phyloP scores from a whole-genome alignment of 2,113 vertebrate genomes.

The Ceyx cyanopectus region DNA sequence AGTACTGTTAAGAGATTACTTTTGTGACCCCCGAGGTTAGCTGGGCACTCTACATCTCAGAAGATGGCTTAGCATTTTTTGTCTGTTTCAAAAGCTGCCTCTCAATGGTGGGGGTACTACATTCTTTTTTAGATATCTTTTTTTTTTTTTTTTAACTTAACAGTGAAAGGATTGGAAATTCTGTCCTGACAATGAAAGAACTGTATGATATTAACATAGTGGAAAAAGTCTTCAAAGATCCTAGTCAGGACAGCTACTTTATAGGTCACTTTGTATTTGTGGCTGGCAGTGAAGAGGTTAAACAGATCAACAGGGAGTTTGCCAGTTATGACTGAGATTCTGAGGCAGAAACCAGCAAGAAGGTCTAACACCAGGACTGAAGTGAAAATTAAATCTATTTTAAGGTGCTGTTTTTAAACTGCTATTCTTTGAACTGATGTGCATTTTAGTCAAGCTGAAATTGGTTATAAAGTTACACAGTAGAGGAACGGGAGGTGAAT shows the following conservation, averaged over 20 bases:
- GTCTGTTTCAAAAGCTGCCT: background rate
- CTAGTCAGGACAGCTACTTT: background rate
- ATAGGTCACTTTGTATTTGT: background rate
- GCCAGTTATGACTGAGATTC: background rate
- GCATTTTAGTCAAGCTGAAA: constrained; percentile 5
- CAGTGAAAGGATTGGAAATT: background rate
- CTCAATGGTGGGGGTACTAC: background rate
- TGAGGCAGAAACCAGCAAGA: constrained; percentile 2
- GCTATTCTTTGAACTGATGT: constrained; percentile 2
- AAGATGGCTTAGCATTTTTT: background rate
- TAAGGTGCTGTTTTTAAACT: constrained; percentile 39
- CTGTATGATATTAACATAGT: background rate
- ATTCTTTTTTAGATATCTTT: background rate
- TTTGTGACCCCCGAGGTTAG: background rate
- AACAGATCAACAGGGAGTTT: background rate
- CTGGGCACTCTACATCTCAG: background rate
- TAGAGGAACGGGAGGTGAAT: background rate
- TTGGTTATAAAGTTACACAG: background rate
- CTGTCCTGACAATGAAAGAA: background rate
- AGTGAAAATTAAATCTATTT: constrained; percentile 59
- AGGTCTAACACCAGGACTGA: background rate
- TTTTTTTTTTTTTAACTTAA: background rate
- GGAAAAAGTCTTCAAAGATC: background rate
- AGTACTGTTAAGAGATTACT: background rate
- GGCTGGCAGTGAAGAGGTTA: background rate